Evolutionary conservation across 1,140 invertebrate genomes (phyloP).

Genomic region (Philotrypesis tridentata): DNA sequence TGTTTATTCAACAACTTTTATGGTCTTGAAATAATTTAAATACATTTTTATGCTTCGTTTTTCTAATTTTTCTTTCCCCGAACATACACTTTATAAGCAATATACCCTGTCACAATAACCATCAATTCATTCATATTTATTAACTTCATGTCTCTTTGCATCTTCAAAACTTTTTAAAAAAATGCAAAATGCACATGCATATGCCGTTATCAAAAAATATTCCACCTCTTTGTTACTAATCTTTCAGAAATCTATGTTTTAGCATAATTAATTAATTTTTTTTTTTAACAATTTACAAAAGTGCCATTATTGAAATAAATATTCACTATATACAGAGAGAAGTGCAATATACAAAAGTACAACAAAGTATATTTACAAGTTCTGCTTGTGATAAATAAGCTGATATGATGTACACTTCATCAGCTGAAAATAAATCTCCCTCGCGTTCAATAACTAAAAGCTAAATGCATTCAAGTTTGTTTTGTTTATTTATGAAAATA

Average conservation of each 20-base stretch:
- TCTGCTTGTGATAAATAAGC: neutral
- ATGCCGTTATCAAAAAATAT: neutral
- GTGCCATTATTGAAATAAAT: conserved; percentile 8
- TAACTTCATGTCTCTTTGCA: neutral
- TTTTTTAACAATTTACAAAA: conserved; percentile 28
- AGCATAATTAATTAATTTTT: neutral
- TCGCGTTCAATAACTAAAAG: neutral
- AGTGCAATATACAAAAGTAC: conserved; percentile 30
- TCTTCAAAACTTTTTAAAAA: neutral
- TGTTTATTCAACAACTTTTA: neutral
- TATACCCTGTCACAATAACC: neutral
- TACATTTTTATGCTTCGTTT: neutral
- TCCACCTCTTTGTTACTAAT: neutral
- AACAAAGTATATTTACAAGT: conserved; percentile 34
- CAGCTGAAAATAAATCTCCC: neutral
- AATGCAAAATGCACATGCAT: conserved; percentile 15
- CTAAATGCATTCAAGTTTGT: neutral
- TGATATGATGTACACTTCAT: neutral
- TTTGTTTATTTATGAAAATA: neutral
- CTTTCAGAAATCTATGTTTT: neutral
- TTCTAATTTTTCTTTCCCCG: neutral
- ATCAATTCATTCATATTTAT: neutral
- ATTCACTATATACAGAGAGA: conserved; percentile 2
- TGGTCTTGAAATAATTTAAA: neutral
- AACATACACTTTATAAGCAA: neutral